These are phyloP conservation scores for Pterocles burchelli DNA, from an alignment of 2,113 vertebrate species.

Conservation along the genomic window DNA sequence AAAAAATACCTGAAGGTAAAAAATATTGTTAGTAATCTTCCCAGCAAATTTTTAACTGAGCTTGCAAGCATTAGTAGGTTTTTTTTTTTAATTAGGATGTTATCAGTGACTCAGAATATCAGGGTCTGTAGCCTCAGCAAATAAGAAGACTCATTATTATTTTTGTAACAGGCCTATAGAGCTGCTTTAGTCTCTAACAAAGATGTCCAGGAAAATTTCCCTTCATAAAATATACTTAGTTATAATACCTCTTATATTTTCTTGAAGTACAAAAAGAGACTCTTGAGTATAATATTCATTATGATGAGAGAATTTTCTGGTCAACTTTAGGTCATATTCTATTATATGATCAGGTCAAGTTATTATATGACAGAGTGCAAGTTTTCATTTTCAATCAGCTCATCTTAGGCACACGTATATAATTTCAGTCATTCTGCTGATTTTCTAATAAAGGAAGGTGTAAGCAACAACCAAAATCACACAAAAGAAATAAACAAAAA, in stretches of 20 bases:
- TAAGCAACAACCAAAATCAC: not conserved
- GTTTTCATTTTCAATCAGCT: not conserved
- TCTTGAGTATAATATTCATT: not conserved
- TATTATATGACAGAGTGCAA: not conserved
- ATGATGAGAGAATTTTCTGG: not conserved
- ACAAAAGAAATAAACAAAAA: no score
- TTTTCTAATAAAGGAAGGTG: not conserved
- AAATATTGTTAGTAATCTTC: not conserved
- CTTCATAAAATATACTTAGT: not conserved
- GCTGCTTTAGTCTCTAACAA: not conserved
- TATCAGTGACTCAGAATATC: not conserved
- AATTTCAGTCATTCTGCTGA: not conserved
- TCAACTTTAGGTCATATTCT: not conserved
- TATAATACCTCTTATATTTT: not conserved
- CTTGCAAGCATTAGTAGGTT: not conserved
- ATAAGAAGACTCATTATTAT: not conserved
- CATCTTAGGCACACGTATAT: not conserved
- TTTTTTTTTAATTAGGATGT: not conserved
- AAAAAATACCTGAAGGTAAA: not conserved
- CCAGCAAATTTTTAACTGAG: not conserved
- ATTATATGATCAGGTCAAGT: not conserved
- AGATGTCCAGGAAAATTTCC: not conserved
- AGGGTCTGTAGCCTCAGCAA: not conserved
- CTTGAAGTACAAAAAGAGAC: not conserved
- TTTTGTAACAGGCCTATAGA: not conserved